Percentiles rank a stretch among this genome's conserved stretches.
Conservation (phyloP, 1,140 invertebrate genomes). For the Bombyx mandarina region DNA sequence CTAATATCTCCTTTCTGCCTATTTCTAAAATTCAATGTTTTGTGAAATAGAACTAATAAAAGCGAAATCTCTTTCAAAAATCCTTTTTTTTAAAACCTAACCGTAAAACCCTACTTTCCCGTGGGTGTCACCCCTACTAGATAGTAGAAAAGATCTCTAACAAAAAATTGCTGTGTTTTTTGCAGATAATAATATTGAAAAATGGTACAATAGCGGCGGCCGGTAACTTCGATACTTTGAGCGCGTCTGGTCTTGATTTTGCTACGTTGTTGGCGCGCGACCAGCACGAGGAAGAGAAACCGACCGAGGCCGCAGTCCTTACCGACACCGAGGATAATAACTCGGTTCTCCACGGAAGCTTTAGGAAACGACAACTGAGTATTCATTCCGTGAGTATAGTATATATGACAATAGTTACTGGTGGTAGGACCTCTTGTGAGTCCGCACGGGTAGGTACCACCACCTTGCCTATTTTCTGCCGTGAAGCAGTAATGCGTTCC, state of each 20-base stretch:
- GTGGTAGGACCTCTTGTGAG: too few species aligned
- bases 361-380: slow-evolving; percentile 63
- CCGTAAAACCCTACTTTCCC: too few species aligned
- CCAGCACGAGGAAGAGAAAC: slow-evolving; percentile 58
- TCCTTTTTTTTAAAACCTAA: too few species aligned
- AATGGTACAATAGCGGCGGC: slow-evolving; percentile 74
- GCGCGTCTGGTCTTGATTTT: slow-evolving; percentile 76
- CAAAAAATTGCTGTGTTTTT: neutral
- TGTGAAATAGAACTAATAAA: too few species aligned
- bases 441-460: too few species aligned
- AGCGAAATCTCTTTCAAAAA: too few species aligned
- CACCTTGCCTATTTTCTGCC: too few species aligned
- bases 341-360: slow-evolving; percentile 37
- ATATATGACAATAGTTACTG: too few species aligned
- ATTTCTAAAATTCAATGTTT: too few species aligned
- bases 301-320: slow-evolving; percentile 24
- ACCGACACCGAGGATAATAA: slow-evolving; percentile 31
- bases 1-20: too few species aligned
- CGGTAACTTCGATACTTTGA: slow-evolving; percentile 75
- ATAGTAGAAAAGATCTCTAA: neutral
- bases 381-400: slow-evolving; percentile 57
- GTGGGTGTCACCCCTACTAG: too few species aligned
- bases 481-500: too few species aligned
- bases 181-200: slow-evolving; percentile 74
- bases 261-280: slow-evolving; percentile 73